Base-by-base conservation (phyloP, 2,888 invertebrate species). In the Folsomia candida region DNA sequence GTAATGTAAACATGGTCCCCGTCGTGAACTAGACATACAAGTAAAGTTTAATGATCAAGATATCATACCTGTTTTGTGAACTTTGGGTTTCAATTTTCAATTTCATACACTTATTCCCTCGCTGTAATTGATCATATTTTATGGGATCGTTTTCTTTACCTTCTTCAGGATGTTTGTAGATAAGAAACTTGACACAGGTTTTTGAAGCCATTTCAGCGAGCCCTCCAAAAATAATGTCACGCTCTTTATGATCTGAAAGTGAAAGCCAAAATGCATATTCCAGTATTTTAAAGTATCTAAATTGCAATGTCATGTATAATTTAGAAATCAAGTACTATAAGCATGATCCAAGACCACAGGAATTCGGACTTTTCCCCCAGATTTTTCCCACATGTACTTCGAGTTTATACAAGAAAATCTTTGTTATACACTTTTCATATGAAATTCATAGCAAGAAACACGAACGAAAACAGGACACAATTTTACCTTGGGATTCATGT, bases 401-500 rank as follows among this genome's bases (percentile, higher is more conserved):
- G n/a, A n/a, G n/a, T n/a, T n/a, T n/a, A n/a, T n/a, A n/a, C n/a
- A n/a, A n/a, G n/a, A n/a, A n/a, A n/a, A n/a, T n/a, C n/a, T n/a
- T n/a, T n/a, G n/a, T n/a, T n/a, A n/a, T n/a, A n/a, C n/a, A n/a
- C n/a, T n/a, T n/a, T n/a, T n/a, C n/a, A n/a, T n/a, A n/a, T n/a
- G n/a, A n/a, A n/a, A n/a, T n/a, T n/a, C n/a, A n/a, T n/a, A n/a
- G n/a, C n/a, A n/a, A n/a, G n/a, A n/a, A n/a, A n/a, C n/a, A n/a
- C n/a, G n/a, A n/a, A n/a, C n/a, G n/a, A n/a, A n/a, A n/a, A n/a
- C n/a, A n/a, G n/a, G n/a, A n/a, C n/a, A n/a, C n/a, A n/a, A n/a
- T n/a, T n/a, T n/a, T n/a, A n/a, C n/a, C n/a, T n/a, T n/a, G 18
- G 73, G 73, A 66, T 75, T 75, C 75, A 75, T 75, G 24, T 51